Base-by-base conservation (phyloP, 2,113 vertebrate genomes). In the Mastomys natalensis region DNA sequence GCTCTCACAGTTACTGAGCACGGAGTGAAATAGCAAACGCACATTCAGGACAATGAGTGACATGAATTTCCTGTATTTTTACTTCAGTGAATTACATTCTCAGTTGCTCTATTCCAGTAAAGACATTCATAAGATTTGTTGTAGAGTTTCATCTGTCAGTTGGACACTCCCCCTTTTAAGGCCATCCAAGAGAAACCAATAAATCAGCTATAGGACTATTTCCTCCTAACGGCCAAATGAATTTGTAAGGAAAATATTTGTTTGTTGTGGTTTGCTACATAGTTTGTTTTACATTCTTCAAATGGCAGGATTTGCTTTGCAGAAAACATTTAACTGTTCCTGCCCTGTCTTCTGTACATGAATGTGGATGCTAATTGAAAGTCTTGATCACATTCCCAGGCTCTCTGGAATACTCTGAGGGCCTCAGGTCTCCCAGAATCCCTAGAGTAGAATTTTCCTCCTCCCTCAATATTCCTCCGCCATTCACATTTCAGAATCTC, bases 241-340 rank as follows among this genome's bases (percentile, higher is more conserved):
- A 68, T 95, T 84, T 92, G 43, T 89, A 58, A 97, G 90, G 77
- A 96, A 97, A 95, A 92, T 97, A 93, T 95, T 97, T 97, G 94
- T 97, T 96, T 94, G 80, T 85, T 95, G 66, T 73, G 91, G 78
- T 90, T 94, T 78, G 76, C 90, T 74, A 19, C 62, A 26, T 93
- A 94, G 95, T 94, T 82, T 60, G 89, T 87, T 96, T 93, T 29
- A 68, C 48, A 66, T 97, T 93, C 97, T 96, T 87, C 93, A 88
- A 77, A 96, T 94, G 45, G 87, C 80, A 77, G 6, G 45, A 1
- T 90, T 74, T 78, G 87, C 55, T 95, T 85, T 64, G 73, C 64
- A 53, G 64, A 68, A 58, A 93, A 76, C 51, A 43, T 19, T 81
- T 53, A 45, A 0, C 45, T 81, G 76, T n/a, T 73, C 34, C 0